These are phyloP conservation scores for Sandelia bainsii DNA, from an alignment of 2,797 vertebrate genomes.

Conservation along the genomic window DNA sequence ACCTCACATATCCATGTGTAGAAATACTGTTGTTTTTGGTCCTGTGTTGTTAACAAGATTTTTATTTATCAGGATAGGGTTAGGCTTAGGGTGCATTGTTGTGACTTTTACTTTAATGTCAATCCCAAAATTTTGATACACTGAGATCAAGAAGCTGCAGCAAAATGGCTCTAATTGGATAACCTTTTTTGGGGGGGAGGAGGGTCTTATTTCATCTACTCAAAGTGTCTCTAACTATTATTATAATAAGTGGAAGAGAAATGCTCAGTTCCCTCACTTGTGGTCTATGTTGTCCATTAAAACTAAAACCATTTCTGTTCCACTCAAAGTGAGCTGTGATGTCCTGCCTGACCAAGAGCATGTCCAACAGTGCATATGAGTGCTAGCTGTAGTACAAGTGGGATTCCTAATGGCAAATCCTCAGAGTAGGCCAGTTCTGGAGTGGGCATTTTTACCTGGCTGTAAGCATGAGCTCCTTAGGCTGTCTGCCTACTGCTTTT, in stretches of 20 bases:
- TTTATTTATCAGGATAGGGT: not conserved
- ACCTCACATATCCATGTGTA: not conserved
- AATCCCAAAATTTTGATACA: not conserved
- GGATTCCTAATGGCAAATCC: constrained; percentile 32
- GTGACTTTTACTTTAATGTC: not conserved
- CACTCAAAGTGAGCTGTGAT: constrained; percentile 26
- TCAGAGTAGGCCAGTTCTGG: constrained; percentile 29
- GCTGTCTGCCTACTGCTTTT: constrained; percentile 20
- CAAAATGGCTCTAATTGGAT: not conserved
- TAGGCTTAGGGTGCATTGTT: not conserved
- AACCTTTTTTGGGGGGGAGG: not conserved
- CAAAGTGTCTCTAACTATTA: not conserved
- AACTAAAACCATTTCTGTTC: constrained; percentile 23
- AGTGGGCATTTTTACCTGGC: constrained; percentile 33
- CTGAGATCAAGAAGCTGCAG: not conserved
- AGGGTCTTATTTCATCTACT: not conserved
- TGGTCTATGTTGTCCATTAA: constrained; percentile 16
- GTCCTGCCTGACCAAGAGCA: constrained; percentile 11
- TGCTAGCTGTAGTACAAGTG: constrained; percentile 33
- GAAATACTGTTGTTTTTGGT: not conserved
- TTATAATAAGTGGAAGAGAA: not conserved
- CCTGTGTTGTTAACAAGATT: not conserved
- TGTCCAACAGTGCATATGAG: constrained; percentile 18
- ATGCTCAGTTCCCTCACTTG: too few species aligned
- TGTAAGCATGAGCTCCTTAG: constrained; percentile 23